These are phyloP conservation scores for Rhodophaea formosa DNA, from an alignment of 2,888 invertebrate genomes.

Conservation along the genomic window DNA sequence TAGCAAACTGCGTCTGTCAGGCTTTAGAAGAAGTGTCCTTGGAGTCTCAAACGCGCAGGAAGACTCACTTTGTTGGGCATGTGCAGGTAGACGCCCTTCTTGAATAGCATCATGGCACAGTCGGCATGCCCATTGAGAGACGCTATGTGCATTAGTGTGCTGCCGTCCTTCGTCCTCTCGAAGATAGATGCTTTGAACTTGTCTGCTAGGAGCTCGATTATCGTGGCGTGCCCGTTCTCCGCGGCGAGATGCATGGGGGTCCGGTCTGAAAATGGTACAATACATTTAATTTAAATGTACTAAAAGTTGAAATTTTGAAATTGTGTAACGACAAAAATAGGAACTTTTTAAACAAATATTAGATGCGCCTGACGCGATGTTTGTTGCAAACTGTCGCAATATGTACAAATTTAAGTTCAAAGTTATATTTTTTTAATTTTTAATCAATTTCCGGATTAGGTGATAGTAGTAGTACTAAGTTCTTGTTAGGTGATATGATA, in stretches of 20 bases:
- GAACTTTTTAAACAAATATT: no score
- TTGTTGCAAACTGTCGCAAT: no score
- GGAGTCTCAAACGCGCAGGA: no score
- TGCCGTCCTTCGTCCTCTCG: conserved; percentile 98
- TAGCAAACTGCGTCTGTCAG: no score
- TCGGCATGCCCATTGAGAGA: conserved; percentile 98
- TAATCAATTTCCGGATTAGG: no score
- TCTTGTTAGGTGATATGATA: no score
- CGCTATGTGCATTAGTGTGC: conserved; percentile 99
- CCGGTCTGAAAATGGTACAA: conserved; percentile 83
- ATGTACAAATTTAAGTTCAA: no score
- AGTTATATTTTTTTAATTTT: no score
- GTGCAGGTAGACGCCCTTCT: conserved; percentile 98
- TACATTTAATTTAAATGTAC: neutral
- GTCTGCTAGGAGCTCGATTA: conserved; percentile 97
- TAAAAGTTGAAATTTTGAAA: no score
- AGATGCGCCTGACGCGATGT: no score
- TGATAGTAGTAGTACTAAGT: no score
- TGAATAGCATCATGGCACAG: conserved; percentile 98
- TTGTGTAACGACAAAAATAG: no score
- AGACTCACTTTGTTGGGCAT: conserved; percentile 97
- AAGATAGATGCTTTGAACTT: conserved; percentile 98
- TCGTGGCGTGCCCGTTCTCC: conserved; percentile 96
- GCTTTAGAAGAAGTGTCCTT: neutral
- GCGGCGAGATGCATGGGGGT: conserved; percentile 99